Conservation (phyloP, 2,113 vertebrate species). For the Chloroceryle aenea region DNA sequence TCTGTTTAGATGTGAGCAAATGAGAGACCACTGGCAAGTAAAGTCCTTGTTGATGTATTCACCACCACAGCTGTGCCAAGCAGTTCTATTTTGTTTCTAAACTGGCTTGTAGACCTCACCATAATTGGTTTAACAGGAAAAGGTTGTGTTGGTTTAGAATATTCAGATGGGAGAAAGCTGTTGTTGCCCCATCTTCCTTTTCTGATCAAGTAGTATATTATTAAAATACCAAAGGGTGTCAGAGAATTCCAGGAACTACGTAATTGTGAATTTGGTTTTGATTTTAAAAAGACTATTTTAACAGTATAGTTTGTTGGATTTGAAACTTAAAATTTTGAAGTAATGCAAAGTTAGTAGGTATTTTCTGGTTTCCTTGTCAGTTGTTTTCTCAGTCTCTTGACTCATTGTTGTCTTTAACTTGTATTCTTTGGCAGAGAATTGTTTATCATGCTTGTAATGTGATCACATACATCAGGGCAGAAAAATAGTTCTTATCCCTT, state of each 20-base stretch:
- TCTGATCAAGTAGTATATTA: background rate
- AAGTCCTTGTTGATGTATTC: background rate
- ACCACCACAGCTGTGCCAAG: background rate
- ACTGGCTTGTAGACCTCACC: background rate
- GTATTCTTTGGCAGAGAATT: slow-evolving; percentile 39
- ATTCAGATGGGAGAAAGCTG: background rate
- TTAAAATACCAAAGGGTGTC: background rate
- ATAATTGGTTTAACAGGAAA: background rate
- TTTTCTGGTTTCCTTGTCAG: background rate
- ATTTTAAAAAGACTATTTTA: background rate
- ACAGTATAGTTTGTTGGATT: background rate
- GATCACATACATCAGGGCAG: slow-evolving; percentile 21
- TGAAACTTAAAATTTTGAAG: background rate
- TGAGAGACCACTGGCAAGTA: background rate
- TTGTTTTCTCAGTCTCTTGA: background rate
- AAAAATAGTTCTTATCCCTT: slow-evolving; percentile 46
- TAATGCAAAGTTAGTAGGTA: background rate
- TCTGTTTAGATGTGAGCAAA: background rate
- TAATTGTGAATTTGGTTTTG: background rate
- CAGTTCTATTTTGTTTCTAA: background rate
- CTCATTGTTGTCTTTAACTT: background rate
- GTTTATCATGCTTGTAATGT: slow-evolving; percentile 34
- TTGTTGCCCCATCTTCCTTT: background rate
- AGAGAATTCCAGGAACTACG: background rate
- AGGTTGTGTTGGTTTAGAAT: background rate